Percentiles rank a stretch among this genome's conserved stretches.
Conservation (phyloP, 1,140 invertebrate genomes). For the Nylanderia fulva region DNA sequence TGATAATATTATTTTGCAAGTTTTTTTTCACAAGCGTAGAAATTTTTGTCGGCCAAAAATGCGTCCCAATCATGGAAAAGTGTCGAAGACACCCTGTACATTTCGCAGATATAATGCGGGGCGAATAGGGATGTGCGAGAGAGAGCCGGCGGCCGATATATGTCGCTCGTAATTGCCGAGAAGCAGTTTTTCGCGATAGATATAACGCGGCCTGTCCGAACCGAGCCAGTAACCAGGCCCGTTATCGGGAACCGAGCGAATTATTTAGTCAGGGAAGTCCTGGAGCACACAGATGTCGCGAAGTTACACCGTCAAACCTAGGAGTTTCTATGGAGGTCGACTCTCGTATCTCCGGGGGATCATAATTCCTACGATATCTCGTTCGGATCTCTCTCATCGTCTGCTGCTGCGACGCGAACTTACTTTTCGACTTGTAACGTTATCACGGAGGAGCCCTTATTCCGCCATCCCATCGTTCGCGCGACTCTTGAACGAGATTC, state of each 20-base stretch:
- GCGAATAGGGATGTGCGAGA: neutral
- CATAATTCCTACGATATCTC: slow-evolving; percentile 74
- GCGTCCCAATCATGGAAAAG: neutral
- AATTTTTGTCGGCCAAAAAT: neutral
- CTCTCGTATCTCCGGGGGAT: slow-evolving; percentile 72
- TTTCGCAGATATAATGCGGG: slow-evolving; percentile 2
- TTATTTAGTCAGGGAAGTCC: slow-evolving; percentile 69
- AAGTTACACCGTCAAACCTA: slow-evolving; percentile 65
- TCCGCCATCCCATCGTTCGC: neutral
- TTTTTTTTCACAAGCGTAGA: neutral
- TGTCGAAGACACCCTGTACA: neutral
- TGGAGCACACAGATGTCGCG: slow-evolving; percentile 67
- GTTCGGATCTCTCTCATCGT: slow-evolving; percentile 66
- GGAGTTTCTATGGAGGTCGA: slow-evolving; percentile 62
- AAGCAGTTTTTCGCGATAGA: slow-evolving; percentile 25
- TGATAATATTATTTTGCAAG: neutral
- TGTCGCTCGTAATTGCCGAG: slow-evolving; percentile 3
- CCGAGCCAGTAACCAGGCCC: too few species aligned
- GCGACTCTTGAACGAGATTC: neutral
- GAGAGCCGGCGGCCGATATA: neutral
- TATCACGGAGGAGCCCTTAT: slow-evolving; percentile 52
- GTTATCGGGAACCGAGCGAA: slow-evolving; percentile 63
- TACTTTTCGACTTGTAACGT: slow-evolving; percentile 73
- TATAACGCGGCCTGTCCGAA: neutral
- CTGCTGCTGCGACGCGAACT: slow-evolving; percentile 61